These are phyloP conservation scores for Parazoanthus atlanticus DNA, from an alignment of 92 coral and sea anemone genomes.

Conservation along the genomic window DNA sequence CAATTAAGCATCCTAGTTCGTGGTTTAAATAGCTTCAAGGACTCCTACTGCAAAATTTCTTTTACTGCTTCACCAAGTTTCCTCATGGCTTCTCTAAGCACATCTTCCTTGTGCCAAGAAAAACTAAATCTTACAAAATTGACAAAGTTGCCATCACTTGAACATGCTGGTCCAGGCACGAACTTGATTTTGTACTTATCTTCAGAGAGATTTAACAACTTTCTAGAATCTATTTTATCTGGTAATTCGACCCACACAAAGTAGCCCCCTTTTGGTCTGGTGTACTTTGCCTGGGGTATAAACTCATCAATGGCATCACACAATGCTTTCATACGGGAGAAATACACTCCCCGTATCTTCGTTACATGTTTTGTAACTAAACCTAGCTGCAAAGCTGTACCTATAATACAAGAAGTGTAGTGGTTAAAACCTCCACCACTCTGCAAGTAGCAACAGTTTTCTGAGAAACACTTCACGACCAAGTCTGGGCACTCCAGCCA, in stretches of 20 bases:
- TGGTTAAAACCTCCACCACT: slow-evolving; percentile 95
- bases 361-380: slow-evolving; percentile 68
- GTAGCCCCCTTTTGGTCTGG: slow-evolving; percentile 84
- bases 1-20: too few relatives aligned
- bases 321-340: slow-evolving; percentile 66
- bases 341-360: slow-evolving; percentile 54
- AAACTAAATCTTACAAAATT: slow-evolving; percentile 79
- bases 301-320: slow-evolving; percentile 84
- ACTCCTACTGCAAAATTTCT: slow-evolving; percentile 48
- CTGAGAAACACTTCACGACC: slow-evolving; percentile 44
- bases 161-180: slow-evolving; percentile 70
- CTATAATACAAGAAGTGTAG: slow-evolving; percentile 84
- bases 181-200: slow-evolving; percentile 73
- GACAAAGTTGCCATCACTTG: slow-evolving; percentile 71
- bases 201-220: slow-evolving; percentile 55
- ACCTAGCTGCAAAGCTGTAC: slow-evolving; percentile 79
- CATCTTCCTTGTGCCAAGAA: slow-evolving; percentile 63
- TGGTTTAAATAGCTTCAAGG: not conserved
- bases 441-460: slow-evolving; percentile 42
- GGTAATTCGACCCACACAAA: slow-evolving; percentile 91
- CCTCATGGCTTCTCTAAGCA: slow-evolving; percentile 61
- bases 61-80: slow-evolving; percentile 73
- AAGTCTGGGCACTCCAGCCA: slow-evolving; percentile 90
- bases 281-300: slow-evolving; percentile 65
- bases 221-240: slow-evolving; percentile 57